Conservation (phyloP, 2,888 invertebrate genomes). For the Callinectes sapidus region DNA sequence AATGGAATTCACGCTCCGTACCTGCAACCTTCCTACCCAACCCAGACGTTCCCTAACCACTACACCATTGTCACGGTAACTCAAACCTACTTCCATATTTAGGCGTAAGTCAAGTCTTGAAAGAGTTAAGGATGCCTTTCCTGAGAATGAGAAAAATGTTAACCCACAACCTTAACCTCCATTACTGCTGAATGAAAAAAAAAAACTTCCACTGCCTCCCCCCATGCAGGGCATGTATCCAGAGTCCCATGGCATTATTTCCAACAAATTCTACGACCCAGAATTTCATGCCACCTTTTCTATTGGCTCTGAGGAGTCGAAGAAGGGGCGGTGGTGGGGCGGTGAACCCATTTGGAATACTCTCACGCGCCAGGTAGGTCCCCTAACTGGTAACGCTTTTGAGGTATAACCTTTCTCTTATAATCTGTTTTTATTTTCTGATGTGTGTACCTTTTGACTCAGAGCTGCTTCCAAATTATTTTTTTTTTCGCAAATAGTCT, state of each 20-base stretch:
- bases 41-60: conserved; percentile 86
- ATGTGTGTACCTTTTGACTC: no score
- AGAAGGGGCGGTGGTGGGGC: conserved; percentile 73
- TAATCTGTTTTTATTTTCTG: no score
- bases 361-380: conserved; percentile 65
- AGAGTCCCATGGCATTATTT: conserved; percentile 77
- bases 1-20: conserved; percentile 80
- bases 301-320: conserved; percentile 62
- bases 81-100: not conserved
- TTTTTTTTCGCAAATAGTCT: no score
- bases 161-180: not conserved
- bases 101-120: not conserved
- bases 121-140: not conserved
- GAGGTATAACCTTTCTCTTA: no score
- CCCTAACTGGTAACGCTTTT: not conserved
- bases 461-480: no score
- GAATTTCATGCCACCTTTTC: conserved; percentile 71
- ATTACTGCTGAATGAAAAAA: not conserved
- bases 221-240: conserved; percentile 75
- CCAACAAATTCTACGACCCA: conserved; percentile 70
- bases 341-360: conserved; percentile 74
- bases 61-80: conserved; percentile 82
- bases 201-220: not conserved
- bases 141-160: no score
- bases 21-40: conserved; percentile 82